Evolutionary conservation across 1,140 invertebrate species (phyloP).

Genomic region (Brachystomella parvula): DNA sequence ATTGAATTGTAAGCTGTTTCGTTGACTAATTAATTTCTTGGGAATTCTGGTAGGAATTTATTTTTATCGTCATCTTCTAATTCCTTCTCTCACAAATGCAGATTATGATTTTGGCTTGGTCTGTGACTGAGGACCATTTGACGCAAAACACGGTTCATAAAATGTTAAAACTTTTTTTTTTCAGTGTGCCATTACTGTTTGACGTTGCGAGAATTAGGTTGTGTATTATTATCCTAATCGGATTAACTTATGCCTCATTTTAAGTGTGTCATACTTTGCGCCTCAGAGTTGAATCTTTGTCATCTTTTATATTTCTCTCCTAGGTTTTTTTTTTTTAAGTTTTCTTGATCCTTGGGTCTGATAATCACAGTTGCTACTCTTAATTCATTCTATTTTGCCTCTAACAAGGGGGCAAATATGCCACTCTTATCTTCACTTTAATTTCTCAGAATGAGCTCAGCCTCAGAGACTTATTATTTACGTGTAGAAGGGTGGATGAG

Average conservation of each 20-base stretch:
- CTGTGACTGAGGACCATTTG: not conserved
- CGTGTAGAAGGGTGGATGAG: not conserved
- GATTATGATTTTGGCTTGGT: not conserved
- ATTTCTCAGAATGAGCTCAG: too few species aligned
- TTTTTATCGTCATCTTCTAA: not conserved
- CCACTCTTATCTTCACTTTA: not conserved
- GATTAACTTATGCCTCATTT: not conserved
- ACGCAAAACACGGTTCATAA: too few species aligned
- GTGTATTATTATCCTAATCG: constrained; percentile 1
- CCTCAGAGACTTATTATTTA: not conserved
- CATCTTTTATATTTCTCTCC: not conserved
- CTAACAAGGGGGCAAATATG: not conserved
- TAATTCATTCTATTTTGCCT: not conserved
- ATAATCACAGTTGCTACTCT: not conserved
- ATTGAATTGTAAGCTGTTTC: not conserved
- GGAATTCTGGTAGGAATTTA: not conserved
- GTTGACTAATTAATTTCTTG: not conserved
- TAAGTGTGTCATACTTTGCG: not conserved
- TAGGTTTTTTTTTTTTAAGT: too few species aligned
- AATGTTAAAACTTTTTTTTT: not conserved
- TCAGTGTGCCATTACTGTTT: not conserved
- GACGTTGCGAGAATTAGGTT: not conserved
- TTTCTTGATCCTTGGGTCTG: too few species aligned
- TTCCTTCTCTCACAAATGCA: not conserved
- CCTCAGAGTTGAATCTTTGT: not conserved